Evolutionary conservation across 2,113 vertebrate genomes (phyloP), one percentile per base, ranked within the genome.

Genomic region (Myrmecobius fasciatus): DNA sequence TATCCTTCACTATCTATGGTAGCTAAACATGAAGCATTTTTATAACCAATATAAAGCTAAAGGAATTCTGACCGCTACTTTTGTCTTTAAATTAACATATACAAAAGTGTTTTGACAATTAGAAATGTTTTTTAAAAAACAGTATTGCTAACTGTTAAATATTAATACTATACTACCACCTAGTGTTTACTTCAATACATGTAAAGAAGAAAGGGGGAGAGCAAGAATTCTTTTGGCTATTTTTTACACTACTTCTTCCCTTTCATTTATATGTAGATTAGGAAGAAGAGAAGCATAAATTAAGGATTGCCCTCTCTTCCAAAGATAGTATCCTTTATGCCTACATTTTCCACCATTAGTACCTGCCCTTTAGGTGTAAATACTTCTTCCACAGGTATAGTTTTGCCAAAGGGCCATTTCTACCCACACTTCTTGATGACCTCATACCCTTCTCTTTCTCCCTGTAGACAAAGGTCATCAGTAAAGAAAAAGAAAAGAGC

Each of bases 161-260:
- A 8, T 3, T 75, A 92, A 83, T 93, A 52, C 49, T 94, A 5
- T 60, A 52, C 94, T 91, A 97, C 97, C 97, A 96, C 52, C 97
- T 97, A 88, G 22, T 25, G 97, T 92, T 88, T 10, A 48, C 28
- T 89, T 22, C 17, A 24, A 83, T 8, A 83, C 2, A 83, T 43
- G 36, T 83, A 20, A 22, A 83, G 67, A 83, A 83, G 17, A 83
- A 83, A 83, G n/a, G 67, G 6, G 20, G 1, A 83, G 17, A 83
- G 20, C 17, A 83, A 43, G 67, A 83, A 24, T 43, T 83, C 36
- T 43, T 75, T 75, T 75, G 36, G 67, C 67, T 43, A 22, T 43
- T n/a, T 75, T 75, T n/a, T 75, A 20, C 2, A 43, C 14, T 0
- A 43, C 36, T 75, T 75, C 67, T 75, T 36, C 60, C 60, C 67